These are phyloP conservation scores for Cranoglanis bouderius DNA, from an alignment of 2,113 vertebrate species.

Conservation along the genomic window DNA sequence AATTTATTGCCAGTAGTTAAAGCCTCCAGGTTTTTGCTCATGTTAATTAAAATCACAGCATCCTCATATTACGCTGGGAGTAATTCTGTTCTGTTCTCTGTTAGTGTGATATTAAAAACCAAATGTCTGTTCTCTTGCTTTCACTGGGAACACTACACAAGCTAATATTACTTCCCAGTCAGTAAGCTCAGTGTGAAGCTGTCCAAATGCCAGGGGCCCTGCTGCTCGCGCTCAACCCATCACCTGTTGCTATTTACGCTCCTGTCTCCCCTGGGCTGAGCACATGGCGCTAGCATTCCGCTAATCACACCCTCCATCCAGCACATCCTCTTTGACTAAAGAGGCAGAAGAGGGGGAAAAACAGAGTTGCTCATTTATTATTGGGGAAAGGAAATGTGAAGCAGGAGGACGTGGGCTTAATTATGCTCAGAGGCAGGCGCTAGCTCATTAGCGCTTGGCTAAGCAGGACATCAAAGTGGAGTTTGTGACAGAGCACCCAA, in stretches of 20 bases:
- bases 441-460: constrained; percentile 75
- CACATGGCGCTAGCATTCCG: constrained; percentile 14
- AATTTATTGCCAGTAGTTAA: constrained; percentile 32
- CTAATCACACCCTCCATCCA: constrained; percentile 14
- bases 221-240: constrained; percentile 56
- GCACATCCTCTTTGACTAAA: constrained; percentile 6
- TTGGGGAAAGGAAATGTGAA: constrained; percentile 4
- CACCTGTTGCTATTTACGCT: constrained; percentile 67
- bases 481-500: constrained; percentile 70
- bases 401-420: constrained; percentile 53
- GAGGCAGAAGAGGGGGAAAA: background rate
- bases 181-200: constrained; percentile 57
- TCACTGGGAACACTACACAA: constrained; percentile 57
- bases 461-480: constrained; percentile 74
- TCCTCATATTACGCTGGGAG: constrained; percentile 4
- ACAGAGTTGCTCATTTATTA: constrained; percentile 35
- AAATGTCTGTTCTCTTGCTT: constrained; percentile 35
- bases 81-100: constrained; percentile 23
- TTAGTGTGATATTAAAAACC: constrained; percentile 37
- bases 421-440: constrained; percentile 73
- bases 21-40: constrained; percentile 19
- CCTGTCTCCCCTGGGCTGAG: constrained; percentile 35
- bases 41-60: constrained; percentile 37
- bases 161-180: constrained; percentile 56
- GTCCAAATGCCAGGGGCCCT: constrained; percentile 65